Conservation (phyloP, 2,797 vertebrate genomes). For the Gallinago solitaria region DNA sequence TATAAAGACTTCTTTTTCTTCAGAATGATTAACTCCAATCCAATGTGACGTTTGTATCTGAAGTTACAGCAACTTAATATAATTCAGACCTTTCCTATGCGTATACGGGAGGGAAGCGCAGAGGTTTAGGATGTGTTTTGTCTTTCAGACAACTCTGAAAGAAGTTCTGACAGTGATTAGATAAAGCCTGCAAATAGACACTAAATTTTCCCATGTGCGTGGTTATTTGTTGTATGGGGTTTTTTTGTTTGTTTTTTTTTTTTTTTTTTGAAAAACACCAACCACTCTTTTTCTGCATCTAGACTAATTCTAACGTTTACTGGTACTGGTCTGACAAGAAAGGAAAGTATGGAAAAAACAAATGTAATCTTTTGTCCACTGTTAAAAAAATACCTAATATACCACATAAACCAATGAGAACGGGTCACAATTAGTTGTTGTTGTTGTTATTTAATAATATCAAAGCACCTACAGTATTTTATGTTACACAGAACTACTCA, state of each 20-base stretch:
- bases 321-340: not conserved
- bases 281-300: not conserved
- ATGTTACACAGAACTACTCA: not conserved
- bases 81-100: not conserved
- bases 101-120: not conserved
- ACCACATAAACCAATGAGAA: not conserved
- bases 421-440: not conserved
- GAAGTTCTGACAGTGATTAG: not conserved
- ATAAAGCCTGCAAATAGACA: not conserved
- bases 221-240: not conserved
- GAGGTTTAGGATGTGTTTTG: not conserved
- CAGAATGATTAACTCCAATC: not conserved
- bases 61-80: not conserved
- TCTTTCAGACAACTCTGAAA: not conserved
- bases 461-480: not conserved
- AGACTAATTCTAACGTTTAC: fast-evolving
- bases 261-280: not conserved
- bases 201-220: not conserved
- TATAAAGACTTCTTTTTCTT: not conserved
- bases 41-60: not conserved
- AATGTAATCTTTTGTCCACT: not conserved
- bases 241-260: too few species aligned
- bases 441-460: not conserved
- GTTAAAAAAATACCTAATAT: not conserved
- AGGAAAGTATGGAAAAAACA: not conserved